Conservation (phyloP, 2,113 vertebrate species). For the Sturnira hondurensis region DNA sequence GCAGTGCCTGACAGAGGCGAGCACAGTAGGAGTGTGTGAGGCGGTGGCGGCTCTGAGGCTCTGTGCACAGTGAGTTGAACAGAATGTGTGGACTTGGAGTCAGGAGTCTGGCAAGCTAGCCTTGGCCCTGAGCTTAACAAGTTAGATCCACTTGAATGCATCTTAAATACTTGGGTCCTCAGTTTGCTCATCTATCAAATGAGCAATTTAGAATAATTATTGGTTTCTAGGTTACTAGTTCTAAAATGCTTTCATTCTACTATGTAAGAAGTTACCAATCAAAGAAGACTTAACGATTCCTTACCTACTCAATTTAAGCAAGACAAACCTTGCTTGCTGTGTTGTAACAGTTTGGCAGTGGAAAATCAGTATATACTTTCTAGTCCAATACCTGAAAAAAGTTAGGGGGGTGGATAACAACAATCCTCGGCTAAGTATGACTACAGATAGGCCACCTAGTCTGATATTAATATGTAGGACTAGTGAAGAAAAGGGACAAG, state of each 20-base stretch:
- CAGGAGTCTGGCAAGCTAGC: not conserved
- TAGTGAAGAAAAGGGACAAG: not conserved
- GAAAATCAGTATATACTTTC: not conserved
- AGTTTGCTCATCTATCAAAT: not conserved
- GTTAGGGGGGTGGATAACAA: not conserved
- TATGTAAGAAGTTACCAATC: not conserved
- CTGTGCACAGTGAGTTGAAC: not conserved
- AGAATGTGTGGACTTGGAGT: not conserved
- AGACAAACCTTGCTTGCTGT: not conserved
- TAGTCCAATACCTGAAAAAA: not conserved
- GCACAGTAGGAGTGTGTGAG: accelerated
- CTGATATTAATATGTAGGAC: not conserved
- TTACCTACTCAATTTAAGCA: not conserved
- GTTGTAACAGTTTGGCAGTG: not conserved
- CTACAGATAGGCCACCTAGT: not conserved
- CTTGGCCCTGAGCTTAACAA: not conserved
- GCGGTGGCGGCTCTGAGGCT: accelerated
- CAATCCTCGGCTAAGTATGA: not conserved
- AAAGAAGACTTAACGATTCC: not conserved
- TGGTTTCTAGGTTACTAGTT: not conserved
- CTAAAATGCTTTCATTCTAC: not conserved
- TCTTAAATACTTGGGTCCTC: not conserved
- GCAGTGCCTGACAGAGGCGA: not conserved
- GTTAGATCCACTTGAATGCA: not conserved
- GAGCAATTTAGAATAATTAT: not conserved